Conservation (phyloP, 2,888 invertebrate species). For the Hydroisotoma schaefferi region DNA sequence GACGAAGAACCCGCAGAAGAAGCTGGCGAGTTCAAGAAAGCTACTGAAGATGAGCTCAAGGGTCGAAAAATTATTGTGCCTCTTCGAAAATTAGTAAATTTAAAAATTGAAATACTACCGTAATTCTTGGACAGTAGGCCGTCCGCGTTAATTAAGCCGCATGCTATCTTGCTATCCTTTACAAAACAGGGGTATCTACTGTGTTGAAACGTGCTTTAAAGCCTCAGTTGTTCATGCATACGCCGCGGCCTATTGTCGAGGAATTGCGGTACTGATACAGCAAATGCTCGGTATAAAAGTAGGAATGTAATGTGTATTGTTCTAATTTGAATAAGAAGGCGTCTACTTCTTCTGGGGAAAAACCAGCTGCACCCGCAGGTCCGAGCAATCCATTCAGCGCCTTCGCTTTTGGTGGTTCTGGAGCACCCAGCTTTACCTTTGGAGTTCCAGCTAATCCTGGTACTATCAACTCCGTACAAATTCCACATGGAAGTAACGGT, state of each 20-base stretch:
- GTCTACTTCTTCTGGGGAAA: background rate
- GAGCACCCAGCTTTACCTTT: conserved; percentile 1
- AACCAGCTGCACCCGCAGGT: background rate
- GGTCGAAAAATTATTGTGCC: conserved; percentile 31
- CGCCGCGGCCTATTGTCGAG: no score
- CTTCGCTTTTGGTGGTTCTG: conserved; percentile 1
- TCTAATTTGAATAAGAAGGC: background rate
- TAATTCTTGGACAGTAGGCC: no score
- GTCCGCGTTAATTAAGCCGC: no score
- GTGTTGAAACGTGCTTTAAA: no score
- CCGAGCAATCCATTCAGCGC: conserved; percentile 15
- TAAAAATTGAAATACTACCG: background rate
- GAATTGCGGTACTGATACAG: no score
- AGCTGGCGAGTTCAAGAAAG: conserved; percentile 66
- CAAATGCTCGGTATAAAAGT: no score
- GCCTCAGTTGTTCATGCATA: no score
- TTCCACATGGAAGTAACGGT: background rate
- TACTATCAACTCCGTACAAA: conserved; percentile 1
- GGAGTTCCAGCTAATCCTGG: background rate
- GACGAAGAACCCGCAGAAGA: conserved; percentile 72
- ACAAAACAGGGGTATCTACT: no score
- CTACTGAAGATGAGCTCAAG: conserved; percentile 62
- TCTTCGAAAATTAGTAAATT: conserved; percentile 20
- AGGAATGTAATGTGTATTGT: background rate
- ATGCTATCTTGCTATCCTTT: no score